These are phyloP conservation scores for Bos taurus DNA, from an alignment of 2,113 vertebrate genomes.

Conservation along the genomic window DNA sequence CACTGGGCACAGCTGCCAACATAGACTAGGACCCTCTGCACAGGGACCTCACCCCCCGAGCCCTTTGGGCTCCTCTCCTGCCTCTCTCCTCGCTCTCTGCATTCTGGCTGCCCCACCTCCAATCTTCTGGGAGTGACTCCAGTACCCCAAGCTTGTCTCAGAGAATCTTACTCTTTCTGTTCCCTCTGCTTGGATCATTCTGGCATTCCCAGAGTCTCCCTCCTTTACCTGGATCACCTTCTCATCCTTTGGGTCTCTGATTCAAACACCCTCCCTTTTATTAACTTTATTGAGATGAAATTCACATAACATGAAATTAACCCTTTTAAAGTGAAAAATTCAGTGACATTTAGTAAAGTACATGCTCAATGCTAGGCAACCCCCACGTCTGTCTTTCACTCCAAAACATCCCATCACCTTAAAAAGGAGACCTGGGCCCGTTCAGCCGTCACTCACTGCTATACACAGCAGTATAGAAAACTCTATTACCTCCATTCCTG, in stretches of 20 bases:
- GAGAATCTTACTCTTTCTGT: neutral
- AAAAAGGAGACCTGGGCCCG: neutral
- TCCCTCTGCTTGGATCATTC: neutral
- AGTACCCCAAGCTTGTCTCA: too few relatives aligned
- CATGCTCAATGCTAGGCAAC: neutral
- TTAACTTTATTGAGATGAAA: neutral
- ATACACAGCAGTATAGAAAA: too few relatives aligned
- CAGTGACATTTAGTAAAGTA: neutral
- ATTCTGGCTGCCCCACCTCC: neutral
- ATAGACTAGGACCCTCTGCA: neutral
- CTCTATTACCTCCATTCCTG: neutral
- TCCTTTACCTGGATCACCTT: neutral
- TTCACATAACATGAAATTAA: neutral
- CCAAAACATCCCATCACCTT: neutral
- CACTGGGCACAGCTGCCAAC: neutral
- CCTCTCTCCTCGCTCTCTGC: neutral
- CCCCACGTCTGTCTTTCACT: neutral
- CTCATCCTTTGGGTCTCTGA: neutral
- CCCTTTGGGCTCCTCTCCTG: neutral
- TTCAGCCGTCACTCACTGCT: neutral
- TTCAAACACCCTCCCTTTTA: neutral
- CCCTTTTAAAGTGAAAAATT: neutral
- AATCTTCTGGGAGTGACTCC: neutral
- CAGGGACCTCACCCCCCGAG: fast-evolving
- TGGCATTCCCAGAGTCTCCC: too few relatives aligned